phyloP scores from a whole-genome alignment of 2,888 invertebrate species.

The Cheiracanthium punctorium region DNA sequence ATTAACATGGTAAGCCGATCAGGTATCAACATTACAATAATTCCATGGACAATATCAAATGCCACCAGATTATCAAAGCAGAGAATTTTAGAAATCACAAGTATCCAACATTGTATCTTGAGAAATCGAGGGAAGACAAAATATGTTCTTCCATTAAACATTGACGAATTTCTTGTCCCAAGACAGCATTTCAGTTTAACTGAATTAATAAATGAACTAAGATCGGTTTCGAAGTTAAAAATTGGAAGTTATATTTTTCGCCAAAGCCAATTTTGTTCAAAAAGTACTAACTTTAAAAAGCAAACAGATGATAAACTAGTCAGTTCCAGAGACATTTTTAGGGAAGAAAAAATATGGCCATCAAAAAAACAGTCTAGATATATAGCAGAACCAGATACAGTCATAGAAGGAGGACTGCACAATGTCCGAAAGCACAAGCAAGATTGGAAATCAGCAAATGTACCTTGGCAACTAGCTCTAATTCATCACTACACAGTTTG shows the following conservation, averaged over 20 bases:
- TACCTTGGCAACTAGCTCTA: constrained; percentile 29
- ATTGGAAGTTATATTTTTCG: constrained; percentile 25
- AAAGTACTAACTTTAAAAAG: not conserved
- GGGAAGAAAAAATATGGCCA: constrained; percentile 9
- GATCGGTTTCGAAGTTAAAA: not conserved
- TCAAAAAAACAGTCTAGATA: constrained; percentile 8
- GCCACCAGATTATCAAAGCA: not conserved
- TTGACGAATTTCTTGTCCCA: constrained; percentile 29
- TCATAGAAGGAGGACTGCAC: constrained; percentile 10
- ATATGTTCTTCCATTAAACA: not conserved
- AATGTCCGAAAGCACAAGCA: not conserved
- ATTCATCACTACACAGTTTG: constrained; percentile 11
- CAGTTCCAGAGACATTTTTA: not conserved
- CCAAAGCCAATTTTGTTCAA: not conserved
- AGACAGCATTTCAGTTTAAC: constrained; percentile 15
- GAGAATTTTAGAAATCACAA: not conserved
- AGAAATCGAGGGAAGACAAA: not conserved
- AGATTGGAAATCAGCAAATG: constrained; percentile 12
- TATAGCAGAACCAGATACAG: constrained; percentile 1
- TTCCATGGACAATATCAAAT: constrained; percentile 13
- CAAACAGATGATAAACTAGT: not conserved
- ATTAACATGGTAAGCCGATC: not conserved
- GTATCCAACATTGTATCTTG: constrained; percentile 22
- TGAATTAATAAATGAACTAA: constrained; percentile 24
- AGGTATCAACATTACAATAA: constrained; percentile 8